These are phyloP conservation scores for Yponomeuta malinellus DNA, from an alignment of 2,888 invertebrate species.

Conservation along the genomic window DNA sequence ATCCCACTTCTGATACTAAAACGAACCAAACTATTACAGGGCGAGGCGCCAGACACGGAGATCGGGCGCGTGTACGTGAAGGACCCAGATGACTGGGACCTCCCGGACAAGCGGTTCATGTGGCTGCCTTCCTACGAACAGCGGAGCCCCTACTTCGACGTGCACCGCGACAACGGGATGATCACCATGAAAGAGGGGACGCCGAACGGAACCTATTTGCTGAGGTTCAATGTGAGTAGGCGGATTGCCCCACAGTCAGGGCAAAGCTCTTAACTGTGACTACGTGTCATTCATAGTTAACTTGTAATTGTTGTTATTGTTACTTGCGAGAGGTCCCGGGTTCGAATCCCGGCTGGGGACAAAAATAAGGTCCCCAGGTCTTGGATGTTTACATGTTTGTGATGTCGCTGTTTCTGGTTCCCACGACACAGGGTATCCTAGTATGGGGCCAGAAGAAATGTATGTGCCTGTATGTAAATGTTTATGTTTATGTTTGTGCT, in stretches of 20 bases:
- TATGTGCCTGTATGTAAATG: too few relatives aligned
- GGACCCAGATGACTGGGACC: conserved; percentile 98
- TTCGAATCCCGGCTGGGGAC: too few relatives aligned
- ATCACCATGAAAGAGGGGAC: conserved; percentile 90
- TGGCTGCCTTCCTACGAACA: conserved; percentile 76
- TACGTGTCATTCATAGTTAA: too few relatives aligned
- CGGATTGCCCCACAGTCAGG: neutral
- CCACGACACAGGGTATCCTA: too few relatives aligned
- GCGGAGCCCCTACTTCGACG: conserved; percentile 80
- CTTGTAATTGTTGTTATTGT: too few relatives aligned
- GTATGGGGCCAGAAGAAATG: too few relatives aligned
- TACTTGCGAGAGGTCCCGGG: too few relatives aligned
- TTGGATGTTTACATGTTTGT: too few relatives aligned
- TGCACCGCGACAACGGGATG: conserved; percentile 87
- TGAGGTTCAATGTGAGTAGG: conserved; percentile 80
- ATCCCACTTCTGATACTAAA: neutral
- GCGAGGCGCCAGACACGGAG: conserved; percentile 85
- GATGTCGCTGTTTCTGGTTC: too few relatives aligned
- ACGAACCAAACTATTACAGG: conserved; percentile 53
- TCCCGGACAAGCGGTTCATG: conserved; percentile 90
- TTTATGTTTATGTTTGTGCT: too few relatives aligned
- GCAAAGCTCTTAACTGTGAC: too few relatives aligned
- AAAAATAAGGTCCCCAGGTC: too few relatives aligned
- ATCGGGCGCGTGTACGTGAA: conserved; percentile 96
- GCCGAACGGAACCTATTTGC: conserved; percentile 82